Conservation (phyloP, 2,888 invertebrate species). For the Stenoptilia bipunctidactyla region DNA sequence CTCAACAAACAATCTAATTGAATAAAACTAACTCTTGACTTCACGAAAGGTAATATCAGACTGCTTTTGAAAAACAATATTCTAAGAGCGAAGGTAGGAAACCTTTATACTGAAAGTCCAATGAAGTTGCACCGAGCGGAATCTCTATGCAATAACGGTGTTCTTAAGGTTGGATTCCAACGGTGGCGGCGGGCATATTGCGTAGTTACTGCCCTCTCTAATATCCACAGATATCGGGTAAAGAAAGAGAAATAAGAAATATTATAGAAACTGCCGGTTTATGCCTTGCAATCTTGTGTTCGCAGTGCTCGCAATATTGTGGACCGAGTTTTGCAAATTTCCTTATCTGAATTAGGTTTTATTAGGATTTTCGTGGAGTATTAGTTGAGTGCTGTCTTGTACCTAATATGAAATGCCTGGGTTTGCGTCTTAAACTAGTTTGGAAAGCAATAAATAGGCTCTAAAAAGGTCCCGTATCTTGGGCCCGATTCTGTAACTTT, state of each 20-base stretch:
- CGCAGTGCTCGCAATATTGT: too few species aligned
- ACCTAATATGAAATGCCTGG: too few species aligned
- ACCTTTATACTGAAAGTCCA: conserved; percentile 62
- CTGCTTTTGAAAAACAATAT: conserved; percentile 67
- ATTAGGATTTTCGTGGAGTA: too few species aligned
- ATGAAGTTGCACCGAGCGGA: conserved; percentile 66
- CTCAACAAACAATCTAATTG: conserved; percentile 28
- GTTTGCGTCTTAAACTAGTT: too few species aligned
- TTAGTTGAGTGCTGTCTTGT: too few species aligned
- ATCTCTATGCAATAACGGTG: conserved; percentile 68
- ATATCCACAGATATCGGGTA: conserved; percentile 62
- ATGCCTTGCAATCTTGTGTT: conserved; percentile 50
- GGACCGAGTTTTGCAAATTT: too few species aligned
- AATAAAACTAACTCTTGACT: conserved; percentile 53
- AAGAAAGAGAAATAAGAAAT: conserved; percentile 60
- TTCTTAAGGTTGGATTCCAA: conserved; percentile 1
- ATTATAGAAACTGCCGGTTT: conserved; percentile 56
- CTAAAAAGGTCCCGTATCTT: too few species aligned
- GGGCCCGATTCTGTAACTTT: too few species aligned
- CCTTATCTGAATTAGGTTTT: too few species aligned
- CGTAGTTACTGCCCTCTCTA: conserved; percentile 64
- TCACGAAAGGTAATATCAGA: conserved; percentile 53
- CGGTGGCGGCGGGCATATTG: conserved; percentile 45
- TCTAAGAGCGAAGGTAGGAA: conserved; percentile 47
- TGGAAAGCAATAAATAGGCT: too few species aligned